Base-by-base conservation (phyloP, 2,113 vertebrate species). In the Ptilonorhynchus violaceus region DNA sequence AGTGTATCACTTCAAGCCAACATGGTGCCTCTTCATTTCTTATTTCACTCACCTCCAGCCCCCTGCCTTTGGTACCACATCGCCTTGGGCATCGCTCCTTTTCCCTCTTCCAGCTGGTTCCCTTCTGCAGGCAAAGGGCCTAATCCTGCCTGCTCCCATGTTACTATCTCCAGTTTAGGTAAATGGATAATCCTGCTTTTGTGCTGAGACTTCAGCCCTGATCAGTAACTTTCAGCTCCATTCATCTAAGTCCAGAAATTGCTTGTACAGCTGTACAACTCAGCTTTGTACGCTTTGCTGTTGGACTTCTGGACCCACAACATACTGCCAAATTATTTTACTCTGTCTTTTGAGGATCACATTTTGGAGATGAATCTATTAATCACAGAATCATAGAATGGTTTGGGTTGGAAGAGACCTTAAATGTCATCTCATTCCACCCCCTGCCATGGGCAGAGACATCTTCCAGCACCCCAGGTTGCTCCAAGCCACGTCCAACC, bases 1-100 rank as follows among this genome's bases (percentile, higher is more conserved):
- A 56, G 87, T 1, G 2, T 35, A 62, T 90, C 82, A 68, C 92
- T 96, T 93, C 85, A 92, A 74, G 95, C 93, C 96, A 92, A 75
- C 23, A 0, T 31, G 49, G 82, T 72, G 82, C 92, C 94, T 50
- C 69, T 88, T 58, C 66, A 20, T 56, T 92, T 64, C 89, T 90
- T 16, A 37, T 83, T 86, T 84, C 24, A 5, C 53, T 93, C 22
- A 1, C 47, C 49, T 53, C 70, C 84, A 93, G 67, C 49, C 76
- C 84, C 68, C 60, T 24, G 52, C 7, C 16, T 86, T 88, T 30
- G 42, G 80, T 46, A 33, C 56, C 89, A 39, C 59, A 3, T 11
- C 14, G 25, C 50, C 59, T 47, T 6, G 19, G 44, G 31, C 0
- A 0, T 39, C 0, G 1, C 30, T 59, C 27, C 27, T 77, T 88